Base-by-base conservation (phyloP, 2,888 invertebrate species). In the Alitta virens region DNA sequence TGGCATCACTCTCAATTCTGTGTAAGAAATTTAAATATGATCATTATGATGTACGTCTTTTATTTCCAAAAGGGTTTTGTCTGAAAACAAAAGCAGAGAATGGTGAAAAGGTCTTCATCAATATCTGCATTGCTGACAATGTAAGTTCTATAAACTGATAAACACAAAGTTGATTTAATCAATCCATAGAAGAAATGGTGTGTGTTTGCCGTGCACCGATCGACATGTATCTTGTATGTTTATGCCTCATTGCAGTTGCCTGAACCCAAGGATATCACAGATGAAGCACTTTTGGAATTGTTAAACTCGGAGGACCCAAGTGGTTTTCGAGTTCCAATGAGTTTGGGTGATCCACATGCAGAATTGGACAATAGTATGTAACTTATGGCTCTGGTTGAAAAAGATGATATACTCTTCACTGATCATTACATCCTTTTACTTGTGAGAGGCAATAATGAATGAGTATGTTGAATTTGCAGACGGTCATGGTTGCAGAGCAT, bases 281-380 rank as follows among this genome's bases (percentile, higher is more conserved):
- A 85, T 60, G 87, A 88, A 77, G 87, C 87, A 60, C 84, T 92
- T 1, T 84, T 87, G 69, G 85, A 86, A 63, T 87, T 91, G 60
- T 80, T 92, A 25, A 86, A 86, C 65, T 88, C 89, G 0, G 86
- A 87, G 60, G 88, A 89, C 56, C 87, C 89, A 0, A 86, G 88
- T 2, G 86, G 86, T 53, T 94, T 88, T 80, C 85, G 90, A 66
- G 88, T 95, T 51, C 94, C 94, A 0, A 91, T 95, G 91, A 94
- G 94, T 78, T 89, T 95, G 68, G 93, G 93, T 0, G 90, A 90
- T 75, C 87, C 90, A 2, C 88, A 90, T 71, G 85, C 86, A 5
- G 92, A 92, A 75, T 82, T 84, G 24, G 94, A 94, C 78, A 93
- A 91, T 79, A 86, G 86, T 85, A 70, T 70, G 74, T 70, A 12